Evolutionary conservation across 2,888 invertebrate genomes (phyloP).

Genomic region (Papilio elwesi): DNA sequence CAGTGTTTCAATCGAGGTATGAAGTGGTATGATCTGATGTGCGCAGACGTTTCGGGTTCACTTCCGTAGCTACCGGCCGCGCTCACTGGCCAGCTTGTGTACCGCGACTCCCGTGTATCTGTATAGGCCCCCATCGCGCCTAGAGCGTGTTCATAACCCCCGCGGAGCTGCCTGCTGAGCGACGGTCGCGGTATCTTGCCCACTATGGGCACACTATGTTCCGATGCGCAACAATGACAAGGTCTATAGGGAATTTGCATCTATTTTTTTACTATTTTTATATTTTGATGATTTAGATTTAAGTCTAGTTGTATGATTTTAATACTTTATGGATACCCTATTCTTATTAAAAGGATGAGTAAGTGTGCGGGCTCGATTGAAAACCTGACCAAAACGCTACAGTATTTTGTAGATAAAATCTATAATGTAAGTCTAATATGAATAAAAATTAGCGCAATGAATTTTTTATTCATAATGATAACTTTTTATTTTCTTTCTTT

Average conservation of each 20-base stretch:
- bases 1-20: constrained; percentile 78
- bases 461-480: constrained; percentile 83
- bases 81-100: background rate
- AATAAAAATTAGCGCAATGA: constrained; percentile 82
- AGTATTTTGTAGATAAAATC: constrained; percentile 85
- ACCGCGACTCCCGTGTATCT: background rate
- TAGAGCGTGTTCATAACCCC: constrained; percentile 11
- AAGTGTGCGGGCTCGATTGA: constrained; percentile 73
- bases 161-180: constrained; percentile 27
- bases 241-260: constrained; percentile 78
- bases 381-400: constrained; percentile 79
- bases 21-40: constrained; percentile 48
- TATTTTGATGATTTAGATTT: constrained; percentile 81
- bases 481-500: constrained; percentile 83
- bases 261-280: constrained; percentile 84
- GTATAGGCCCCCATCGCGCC: too few relatives aligned
- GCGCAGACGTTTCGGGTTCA: constrained; percentile 50
- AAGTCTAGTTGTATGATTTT: constrained; percentile 82
- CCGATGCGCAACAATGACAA: constrained; percentile 76
- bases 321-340: constrained; percentile 77
- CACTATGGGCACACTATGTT: constrained; percentile 45
- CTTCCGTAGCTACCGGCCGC: constrained; percentile 43
- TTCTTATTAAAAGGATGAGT: constrained; percentile 73
- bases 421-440: constrained; percentile 81
- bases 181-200: constrained; percentile 38